phyloP scores from a whole-genome alignment of 2,113 vertebrate genomes.

The Hydrochoerus hydrochaeris region DNA sequence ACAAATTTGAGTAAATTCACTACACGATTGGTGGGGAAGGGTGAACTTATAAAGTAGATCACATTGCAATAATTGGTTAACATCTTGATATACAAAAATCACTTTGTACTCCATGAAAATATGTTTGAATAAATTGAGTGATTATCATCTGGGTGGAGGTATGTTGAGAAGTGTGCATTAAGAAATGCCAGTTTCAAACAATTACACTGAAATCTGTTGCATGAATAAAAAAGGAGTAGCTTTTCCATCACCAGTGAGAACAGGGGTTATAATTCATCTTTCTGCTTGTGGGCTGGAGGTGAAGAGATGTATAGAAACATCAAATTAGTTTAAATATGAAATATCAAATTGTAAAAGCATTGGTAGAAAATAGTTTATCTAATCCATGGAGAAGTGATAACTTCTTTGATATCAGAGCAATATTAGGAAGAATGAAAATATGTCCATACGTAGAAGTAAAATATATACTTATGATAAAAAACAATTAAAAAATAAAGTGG shows the following conservation, averaged over 20 bases:
- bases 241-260: not conserved
- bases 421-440: not conserved
- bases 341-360: not conserved
- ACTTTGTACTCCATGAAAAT: not conserved
- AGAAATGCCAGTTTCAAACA: not conserved
- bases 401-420: conserved; percentile 39
- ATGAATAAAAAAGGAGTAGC: not conserved
- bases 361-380: not conserved
- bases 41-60: not conserved
- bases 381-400: not conserved
- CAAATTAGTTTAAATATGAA: conserved; percentile 51
- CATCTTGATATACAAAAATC: not conserved
- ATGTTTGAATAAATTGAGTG: not conserved
- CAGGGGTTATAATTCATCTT: not conserved
- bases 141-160: not conserved
- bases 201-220: not conserved
- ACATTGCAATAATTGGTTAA: not conserved
- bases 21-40: not conserved
- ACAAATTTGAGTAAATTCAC: not conserved
- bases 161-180: not conserved
- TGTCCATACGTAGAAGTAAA: not conserved
- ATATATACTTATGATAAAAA: conserved; percentile 20
- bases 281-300: not conserved
- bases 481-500: not conserved
- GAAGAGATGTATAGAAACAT: not conserved